A percentile compares a stretch with the other conserved stretches of the same genome.
Conservation (phyloP, 2,113 vertebrate species). For the Murina feae region DNA sequence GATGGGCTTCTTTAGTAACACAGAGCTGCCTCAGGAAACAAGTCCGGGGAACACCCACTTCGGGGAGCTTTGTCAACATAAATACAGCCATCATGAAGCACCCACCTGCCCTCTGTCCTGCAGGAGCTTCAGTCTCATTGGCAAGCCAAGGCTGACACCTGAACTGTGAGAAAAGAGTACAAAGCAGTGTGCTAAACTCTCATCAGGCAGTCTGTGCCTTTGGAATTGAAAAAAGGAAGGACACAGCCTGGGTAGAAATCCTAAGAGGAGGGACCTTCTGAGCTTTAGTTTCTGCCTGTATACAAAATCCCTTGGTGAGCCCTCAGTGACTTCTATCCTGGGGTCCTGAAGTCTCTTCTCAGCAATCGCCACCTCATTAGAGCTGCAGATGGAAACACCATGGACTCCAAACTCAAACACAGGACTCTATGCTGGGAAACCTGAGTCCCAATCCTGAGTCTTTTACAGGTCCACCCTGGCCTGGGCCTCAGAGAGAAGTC, state of each 20-base stretch:
- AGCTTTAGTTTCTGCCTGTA: background rate
- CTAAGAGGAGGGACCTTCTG: background rate
- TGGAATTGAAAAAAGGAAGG: background rate
- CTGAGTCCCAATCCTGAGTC: background rate
- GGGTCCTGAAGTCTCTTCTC: background rate
- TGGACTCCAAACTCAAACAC: background rate
- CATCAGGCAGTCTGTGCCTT: background rate
- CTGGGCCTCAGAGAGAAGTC: background rate
- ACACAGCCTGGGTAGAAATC: background rate
- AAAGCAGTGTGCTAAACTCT: background rate
- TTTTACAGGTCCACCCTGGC: rapidly evolving
- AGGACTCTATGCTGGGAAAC: background rate
- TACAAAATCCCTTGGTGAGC: background rate
- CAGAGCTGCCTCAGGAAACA: background rate
- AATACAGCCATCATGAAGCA: background rate
- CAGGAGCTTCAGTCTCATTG: background rate
- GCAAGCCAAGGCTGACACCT: background rate
- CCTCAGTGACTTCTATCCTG: background rate
- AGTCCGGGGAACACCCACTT: background rate
- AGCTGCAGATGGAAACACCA: background rate
- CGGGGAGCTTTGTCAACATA: background rate
- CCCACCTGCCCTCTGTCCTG: background rate
- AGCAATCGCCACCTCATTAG: background rate
- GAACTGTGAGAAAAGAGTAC: background rate
- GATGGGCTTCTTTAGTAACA: background rate